Base-by-base conservation (phyloP, 2,888 invertebrate genomes). In the Agonum fuliginosum region DNA sequence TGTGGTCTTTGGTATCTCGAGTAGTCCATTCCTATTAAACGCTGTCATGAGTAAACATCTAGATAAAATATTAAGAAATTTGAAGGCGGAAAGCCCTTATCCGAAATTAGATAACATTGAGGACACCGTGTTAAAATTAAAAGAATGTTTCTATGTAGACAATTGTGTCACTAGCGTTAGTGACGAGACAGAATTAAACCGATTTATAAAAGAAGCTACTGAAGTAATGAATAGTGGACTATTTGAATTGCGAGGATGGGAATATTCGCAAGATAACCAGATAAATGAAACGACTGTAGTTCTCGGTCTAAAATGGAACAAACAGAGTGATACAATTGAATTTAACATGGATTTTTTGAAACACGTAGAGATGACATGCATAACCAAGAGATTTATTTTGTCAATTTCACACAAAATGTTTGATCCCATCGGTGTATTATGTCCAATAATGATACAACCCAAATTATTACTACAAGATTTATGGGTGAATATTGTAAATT, bases 401-500 rank as follows among this genome's bases (percentile, higher is more conserved):
- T 69, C 69, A n/a, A 17, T 79, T 34, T 58, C 78, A 27, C 80
- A 82, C 10, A 65, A 78, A 12, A 43, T 81, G 12, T 81, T 80
- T 76, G 81, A 82, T 73, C 81, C 81, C 8, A 73, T 82, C 17
- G 82, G 82, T 6, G 79, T 82, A 48, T 72, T 78, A 14, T 78
- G 78, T 24, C 80, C 81, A 10, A 78, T 78, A 1, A 73, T 79
- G 5, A 34, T 82, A 5, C 22, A 46, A 2, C 81, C 81, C 4
- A 82, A 82, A 51, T 41, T 80, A 62, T 14, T 75, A 81, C n/a
- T 83, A 10, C 81, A 82, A 34, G 34, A 78, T 5, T 69, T 43
- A 14, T 80, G 80, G 78, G n/a, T 75, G n/a, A 74, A 78, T 74
- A 65, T 76, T 5, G 3, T 77, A 10, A 72, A 71, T 5, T 79